A percentile compares a stretch with the other conserved stretches of the same genome.
These are phyloP conservation scores for Pipra filicauda DNA, from an alignment of 2,113 vertebrate species.

Conservation along the genomic window DNA sequence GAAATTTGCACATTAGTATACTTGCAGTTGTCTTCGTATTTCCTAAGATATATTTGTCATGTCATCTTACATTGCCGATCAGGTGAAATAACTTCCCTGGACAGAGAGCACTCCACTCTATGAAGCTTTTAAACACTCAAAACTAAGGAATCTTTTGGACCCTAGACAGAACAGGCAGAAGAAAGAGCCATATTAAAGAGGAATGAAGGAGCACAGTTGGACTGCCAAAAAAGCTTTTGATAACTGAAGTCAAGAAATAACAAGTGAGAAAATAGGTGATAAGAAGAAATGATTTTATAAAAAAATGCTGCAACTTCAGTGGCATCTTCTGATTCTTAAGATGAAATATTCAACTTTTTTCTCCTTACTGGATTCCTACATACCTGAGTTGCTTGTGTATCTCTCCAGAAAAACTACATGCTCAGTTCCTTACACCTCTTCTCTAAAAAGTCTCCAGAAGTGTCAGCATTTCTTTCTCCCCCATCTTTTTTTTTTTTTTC, in stretches of 20 bases:
- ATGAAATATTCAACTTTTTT: not conserved
- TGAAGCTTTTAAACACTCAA: not conserved
- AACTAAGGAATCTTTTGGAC: not conserved
- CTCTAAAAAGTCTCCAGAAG: not conserved
- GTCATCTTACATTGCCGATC: not conserved
- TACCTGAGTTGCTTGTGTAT: not conserved
- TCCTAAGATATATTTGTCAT: not conserved
- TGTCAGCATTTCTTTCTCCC: not conserved
- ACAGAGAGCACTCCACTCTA: not conserved
- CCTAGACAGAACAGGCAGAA: not conserved
- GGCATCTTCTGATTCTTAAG: not conserved
- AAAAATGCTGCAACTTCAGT: not conserved
- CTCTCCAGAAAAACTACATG: not conserved
- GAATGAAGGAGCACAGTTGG: not conserved
- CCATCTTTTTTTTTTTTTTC: not conserved
- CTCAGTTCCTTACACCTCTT: not conserved
- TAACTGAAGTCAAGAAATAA: not conserved
- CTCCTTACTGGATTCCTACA: not conserved
- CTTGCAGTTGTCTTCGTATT: not conserved
- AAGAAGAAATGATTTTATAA: not conserved
- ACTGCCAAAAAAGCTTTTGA: not conserved
- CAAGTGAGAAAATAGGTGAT: not conserved
- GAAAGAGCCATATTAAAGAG: not conserved
- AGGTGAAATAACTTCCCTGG: not conserved
- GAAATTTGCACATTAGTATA: not conserved